phyloP scores from a whole-genome alignment of 2,113 vertebrate species.

The Toxotes jaculatrix region DNA sequence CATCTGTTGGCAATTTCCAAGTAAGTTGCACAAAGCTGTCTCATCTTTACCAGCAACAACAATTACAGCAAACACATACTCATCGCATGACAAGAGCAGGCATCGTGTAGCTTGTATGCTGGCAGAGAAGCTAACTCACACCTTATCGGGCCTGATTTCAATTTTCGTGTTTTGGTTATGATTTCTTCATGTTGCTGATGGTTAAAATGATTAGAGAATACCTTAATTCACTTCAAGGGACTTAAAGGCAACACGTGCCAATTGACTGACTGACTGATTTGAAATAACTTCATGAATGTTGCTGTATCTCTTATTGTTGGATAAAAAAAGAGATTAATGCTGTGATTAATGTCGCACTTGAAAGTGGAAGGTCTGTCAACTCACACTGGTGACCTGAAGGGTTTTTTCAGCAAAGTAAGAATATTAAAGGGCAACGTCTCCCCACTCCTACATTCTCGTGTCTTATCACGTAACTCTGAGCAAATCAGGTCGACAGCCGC shows the following conservation, averaged over 20 bases:
- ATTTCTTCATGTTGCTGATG: background rate
- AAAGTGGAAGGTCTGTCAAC: too few relatives aligned
- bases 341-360: background rate
- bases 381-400: too few relatives aligned
- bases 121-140: conserved; percentile 23
- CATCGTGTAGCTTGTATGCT: conserved; percentile 23
- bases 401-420: too few relatives aligned
- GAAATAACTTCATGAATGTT: background rate
- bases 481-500: too few relatives aligned
- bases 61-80: conserved; percentile 56
- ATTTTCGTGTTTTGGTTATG: background rate
- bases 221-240: background rate
- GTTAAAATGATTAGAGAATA: background rate
- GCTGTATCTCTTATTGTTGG: background rate
- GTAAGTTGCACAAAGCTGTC: conserved; percentile 58
- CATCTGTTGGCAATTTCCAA: conserved; percentile 74
- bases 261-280: background rate
- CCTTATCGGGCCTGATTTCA: background rate
- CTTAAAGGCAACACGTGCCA: background rate
- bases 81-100: conserved; percentile 44
- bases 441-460: background rate
- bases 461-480: background rate
- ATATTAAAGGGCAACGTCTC: background rate
- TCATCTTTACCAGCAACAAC: conserved; percentile 66
- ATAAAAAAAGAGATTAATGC: too few relatives aligned